Conservation (phyloP, 2,113 vertebrate species). For the Ctenodactylus gundi region DNA sequence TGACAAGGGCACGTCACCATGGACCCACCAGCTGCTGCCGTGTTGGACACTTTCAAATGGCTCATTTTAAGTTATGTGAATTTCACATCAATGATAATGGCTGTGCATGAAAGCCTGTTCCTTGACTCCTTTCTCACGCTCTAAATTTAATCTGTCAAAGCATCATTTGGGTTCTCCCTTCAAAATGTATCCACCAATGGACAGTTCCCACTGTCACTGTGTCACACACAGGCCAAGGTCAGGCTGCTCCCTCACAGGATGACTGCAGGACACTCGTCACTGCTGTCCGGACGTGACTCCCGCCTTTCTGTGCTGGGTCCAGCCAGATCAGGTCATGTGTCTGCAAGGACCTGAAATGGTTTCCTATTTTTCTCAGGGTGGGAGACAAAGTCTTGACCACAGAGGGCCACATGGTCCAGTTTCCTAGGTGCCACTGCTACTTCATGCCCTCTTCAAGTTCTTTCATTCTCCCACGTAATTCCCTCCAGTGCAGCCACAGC, state of each 20-base stretch:
- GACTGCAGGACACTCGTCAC: neutral
- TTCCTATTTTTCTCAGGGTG: neutral
- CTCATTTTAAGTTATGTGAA: neutral
- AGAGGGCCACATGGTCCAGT: neutral
- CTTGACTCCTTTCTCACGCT: neutral
- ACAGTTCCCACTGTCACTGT: neutral
- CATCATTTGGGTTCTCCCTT: neutral
- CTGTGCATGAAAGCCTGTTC: neutral
- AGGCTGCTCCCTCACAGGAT: neutral
- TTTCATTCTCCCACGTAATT: neutral
- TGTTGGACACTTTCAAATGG: neutral
- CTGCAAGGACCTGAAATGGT: rapidly evolving
- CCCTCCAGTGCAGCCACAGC: rapidly evolving
- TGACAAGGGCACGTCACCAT: rapidly evolving
- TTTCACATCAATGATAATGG: neutral
- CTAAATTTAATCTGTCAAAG: neutral
- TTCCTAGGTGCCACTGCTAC: too few species aligned
- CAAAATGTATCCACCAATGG: neutral
- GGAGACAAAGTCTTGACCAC: neutral
- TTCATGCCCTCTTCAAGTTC: too few species aligned
- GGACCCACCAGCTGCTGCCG: neutral
- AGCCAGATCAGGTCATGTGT: neutral
- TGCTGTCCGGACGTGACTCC: rapidly evolving
- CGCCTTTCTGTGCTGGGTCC: too few species aligned
- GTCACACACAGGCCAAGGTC: neutral